Percentiles rank a stretch among this genome's conserved stretches.
Conservation (phyloP, 2,113 vertebrate species). For the Gobiocypris rarus region DNA sequence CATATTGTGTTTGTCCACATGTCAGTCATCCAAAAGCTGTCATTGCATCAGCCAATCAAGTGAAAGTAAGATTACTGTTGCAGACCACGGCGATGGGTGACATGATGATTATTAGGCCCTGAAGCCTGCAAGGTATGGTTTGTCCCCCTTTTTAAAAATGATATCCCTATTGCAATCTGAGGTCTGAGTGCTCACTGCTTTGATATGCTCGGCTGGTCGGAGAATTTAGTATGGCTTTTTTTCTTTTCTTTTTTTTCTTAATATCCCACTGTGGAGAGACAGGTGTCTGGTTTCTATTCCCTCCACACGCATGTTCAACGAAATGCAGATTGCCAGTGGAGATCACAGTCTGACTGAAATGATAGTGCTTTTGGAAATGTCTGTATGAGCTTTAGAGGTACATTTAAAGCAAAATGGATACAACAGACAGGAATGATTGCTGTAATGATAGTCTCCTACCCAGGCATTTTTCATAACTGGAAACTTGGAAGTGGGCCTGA, state of each 20-base stretch:
- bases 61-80: slow-evolving; percentile 66
- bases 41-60: slow-evolving; percentile 61
- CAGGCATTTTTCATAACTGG: slow-evolving; percentile 74
- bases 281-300: slow-evolving; percentile 76
- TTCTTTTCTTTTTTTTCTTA: background rate
- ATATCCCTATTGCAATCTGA: slow-evolving; percentile 57
- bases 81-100: slow-evolving; percentile 65
- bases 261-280: slow-evolving; percentile 55
- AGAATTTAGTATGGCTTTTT: slow-evolving; percentile 43
- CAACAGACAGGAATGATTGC: slow-evolving; percentile 69
- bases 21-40: slow-evolving; percentile 53
- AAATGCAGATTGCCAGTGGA: slow-evolving; percentile 78
- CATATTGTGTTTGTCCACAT: slow-evolving; percentile 20
- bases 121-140: slow-evolving; percentile 60
- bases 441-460: slow-evolving; percentile 75
- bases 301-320: slow-evolving; percentile 61
- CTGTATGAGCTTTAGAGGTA: slow-evolving; percentile 59
- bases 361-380: slow-evolving; percentile 68
- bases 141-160: slow-evolving; percentile 58
- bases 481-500: slow-evolving; percentile 66
- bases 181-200: slow-evolving; percentile 62
- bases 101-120: slow-evolving; percentile 64
- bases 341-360: slow-evolving; percentile 71
- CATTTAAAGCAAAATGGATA: slow-evolving; percentile 72
- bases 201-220: slow-evolving; percentile 67